Conservation (phyloP, 2,113 vertebrate species). For the Platysternon megacephalum region DNA sequence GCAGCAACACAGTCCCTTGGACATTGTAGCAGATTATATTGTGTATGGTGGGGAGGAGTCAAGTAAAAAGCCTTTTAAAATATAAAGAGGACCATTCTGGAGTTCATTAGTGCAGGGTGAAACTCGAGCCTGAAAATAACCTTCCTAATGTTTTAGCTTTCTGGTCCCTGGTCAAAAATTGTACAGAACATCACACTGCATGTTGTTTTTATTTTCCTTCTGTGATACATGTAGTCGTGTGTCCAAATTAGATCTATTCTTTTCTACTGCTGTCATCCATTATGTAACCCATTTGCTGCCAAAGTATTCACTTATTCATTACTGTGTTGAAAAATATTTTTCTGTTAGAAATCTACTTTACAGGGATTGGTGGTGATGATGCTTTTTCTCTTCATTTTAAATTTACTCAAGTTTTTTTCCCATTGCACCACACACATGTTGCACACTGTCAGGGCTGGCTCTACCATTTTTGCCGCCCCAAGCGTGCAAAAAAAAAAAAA, state of each 20-base stretch:
- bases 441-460: too few species aligned
- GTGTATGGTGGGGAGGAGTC: neutral
- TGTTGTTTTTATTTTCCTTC: slow-evolving; percentile 4
- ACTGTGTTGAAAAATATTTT: slow-evolving; percentile 11
- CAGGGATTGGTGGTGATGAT: neutral
- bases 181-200: neutral
- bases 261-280: neutral
- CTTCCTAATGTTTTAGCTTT: neutral
- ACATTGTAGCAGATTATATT: rapidly evolving
- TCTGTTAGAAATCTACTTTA: neutral
- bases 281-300: slow-evolving; percentile 24
- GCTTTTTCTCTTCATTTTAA: neutral
- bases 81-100: neutral
- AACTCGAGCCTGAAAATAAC: neutral
- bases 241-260: slow-evolving; percentile 36
- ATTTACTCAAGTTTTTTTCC: neutral
- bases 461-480: too few species aligned
- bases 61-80: neutral
- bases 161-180: slow-evolving; percentile 39
- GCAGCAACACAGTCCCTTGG: rapidly evolving
- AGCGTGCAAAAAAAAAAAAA: too few species aligned
- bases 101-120: neutral
- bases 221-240: neutral
- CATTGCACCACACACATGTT: neutral
- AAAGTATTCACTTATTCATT: neutral